Conservation (phyloP, 1,140 invertebrate species). For the Drosophila bocqueti region DNA sequence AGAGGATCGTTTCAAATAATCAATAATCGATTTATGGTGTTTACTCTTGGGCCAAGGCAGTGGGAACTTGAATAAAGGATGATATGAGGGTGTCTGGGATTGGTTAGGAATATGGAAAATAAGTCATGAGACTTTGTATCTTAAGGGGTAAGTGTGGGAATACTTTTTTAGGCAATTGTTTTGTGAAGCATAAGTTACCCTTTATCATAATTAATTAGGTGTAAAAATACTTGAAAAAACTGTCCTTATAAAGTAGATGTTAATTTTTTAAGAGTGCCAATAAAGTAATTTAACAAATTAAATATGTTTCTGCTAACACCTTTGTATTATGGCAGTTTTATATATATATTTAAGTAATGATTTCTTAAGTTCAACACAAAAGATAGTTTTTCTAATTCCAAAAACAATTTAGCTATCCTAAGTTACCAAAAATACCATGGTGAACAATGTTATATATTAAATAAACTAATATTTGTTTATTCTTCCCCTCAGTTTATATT, state of each 20-base stretch:
- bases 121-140: not conserved
- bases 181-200: not conserved
- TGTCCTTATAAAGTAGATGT: no score
- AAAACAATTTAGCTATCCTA: not conserved
- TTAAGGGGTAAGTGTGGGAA: not conserved
- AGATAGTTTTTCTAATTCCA: not conserved
- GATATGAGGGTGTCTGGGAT: not conserved
- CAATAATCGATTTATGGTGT: constrained; percentile 81
- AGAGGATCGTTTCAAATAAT: constrained; percentile 43
- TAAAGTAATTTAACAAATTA: no score
- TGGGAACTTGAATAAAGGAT: constrained; percentile 12
- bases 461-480: not conserved
- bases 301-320: no score
- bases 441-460: not conserved
- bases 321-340: no score
- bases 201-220: not conserved
- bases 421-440: no score
- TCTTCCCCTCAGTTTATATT: not conserved
- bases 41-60: constrained; percentile 42
- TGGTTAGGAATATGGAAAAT: not conserved
- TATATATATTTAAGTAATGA: no score
- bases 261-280: no score
- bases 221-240: not conserved
- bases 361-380: no score
- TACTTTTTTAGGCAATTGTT: not conserved